Evolutionary conservation across 2,888 invertebrate genomes (phyloP).

Genomic region (Oligia fasciuncula): DNA sequence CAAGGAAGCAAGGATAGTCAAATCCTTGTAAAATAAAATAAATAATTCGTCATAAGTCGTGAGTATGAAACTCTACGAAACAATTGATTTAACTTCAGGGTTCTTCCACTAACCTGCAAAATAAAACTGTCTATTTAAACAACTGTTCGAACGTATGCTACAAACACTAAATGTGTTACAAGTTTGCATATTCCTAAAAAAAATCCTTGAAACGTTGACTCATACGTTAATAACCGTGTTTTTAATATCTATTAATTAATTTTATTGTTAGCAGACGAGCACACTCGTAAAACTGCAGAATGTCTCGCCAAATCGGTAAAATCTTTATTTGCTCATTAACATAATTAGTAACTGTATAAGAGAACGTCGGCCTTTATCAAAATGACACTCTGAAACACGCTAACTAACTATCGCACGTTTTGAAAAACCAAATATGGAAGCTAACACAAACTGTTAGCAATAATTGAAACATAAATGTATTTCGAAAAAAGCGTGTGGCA

Average conservation of each 20-base stretch:
- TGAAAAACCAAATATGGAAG: slow-evolving; percentile 67
- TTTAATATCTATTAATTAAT: slow-evolving; percentile 25
- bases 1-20: not conserved
- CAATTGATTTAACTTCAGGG: slow-evolving; percentile 27
- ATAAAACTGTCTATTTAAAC: slow-evolving; percentile 6
- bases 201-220: slow-evolving; percentile 4
- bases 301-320: slow-evolving; percentile 44
- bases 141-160: not conserved
- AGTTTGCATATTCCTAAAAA: slow-evolving; percentile 4
- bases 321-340: slow-evolving; percentile 49
- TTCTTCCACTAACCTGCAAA: not conserved
- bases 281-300: slow-evolving; percentile 21
- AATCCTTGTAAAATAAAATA: not conserved
- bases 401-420: slow-evolving; percentile 52
- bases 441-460: slow-evolving; percentile 64
- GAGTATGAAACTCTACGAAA: slow-evolving; percentile 7
- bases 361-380: slow-evolving; percentile 43
- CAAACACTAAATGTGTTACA: slow-evolving; percentile 16
- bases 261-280: slow-evolving; percentile 4
- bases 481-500: slow-evolving; percentile 70
- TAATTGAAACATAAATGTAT: slow-evolving; percentile 79
- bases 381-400: slow-evolving; percentile 17
- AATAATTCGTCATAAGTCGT: not conserved
- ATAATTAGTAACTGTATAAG: slow-evolving; percentile 37
- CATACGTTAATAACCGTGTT: slow-evolving; percentile 8